Base-by-base conservation (phyloP, 2,797 vertebrate genomes). In the Sparidentex hasta region DNA sequence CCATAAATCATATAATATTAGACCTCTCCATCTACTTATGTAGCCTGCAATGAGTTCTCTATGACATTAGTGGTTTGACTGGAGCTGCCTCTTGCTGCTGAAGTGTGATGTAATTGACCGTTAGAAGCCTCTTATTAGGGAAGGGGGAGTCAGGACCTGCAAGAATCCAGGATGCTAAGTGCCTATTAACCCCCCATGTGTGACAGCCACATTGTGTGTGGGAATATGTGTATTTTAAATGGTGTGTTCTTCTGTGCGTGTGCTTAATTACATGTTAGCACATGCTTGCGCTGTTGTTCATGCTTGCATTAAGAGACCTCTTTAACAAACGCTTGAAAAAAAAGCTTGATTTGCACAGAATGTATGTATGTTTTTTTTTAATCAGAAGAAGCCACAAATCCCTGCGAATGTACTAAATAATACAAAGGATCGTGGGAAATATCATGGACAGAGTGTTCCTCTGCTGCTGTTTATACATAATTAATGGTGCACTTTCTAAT, bases 111-210 rank as follows among this genome's bases (percentile, higher is more conserved):
- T 87, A 90, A 91, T 75, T 88, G 81, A 81, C 78, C 46, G 72
- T 91, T 91, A 74, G 78, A 88, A 86, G 65, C 71, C 80, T 87
- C 78, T 88, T 79, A 90, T 90, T 90, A 87, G 62, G 63, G 71
- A 78, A 76, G 71, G 54, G 78, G 77, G 73, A 86, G 83, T 88
- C 74, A 71, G 70, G 65, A 81, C 76, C 78, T 85, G 52, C 73
- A 81, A 61, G 82, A 83, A 51, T 67, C 80, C 71, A 78, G 65
- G 82, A 85, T 82, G 67, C 82, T 85, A 92, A 91, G 86, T 87
- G 76, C 73, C 69, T 73, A 83, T 93, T 92, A 91, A 87, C 87
- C 77, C 81, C 63, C 48, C 3, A 38, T n/a, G 54, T 81, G 76
- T 86, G 82, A 74, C 77, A 80, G 67, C 46, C 77, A 75, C 14